Base-by-base conservation (phyloP, 2,888 invertebrate species). In the Agriotes lineatus region DNA sequence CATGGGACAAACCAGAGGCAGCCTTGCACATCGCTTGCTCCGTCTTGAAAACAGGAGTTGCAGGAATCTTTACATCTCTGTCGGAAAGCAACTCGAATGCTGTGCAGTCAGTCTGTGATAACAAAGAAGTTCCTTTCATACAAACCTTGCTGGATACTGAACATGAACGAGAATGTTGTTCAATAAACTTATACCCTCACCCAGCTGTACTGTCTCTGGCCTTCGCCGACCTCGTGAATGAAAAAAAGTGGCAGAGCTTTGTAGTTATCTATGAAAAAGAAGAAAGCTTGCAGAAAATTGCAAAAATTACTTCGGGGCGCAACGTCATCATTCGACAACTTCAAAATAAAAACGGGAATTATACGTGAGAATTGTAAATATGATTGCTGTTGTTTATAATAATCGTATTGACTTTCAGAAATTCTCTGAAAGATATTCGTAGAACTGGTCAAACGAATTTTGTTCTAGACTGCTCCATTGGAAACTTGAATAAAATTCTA, bases 201-300 rank as follows among this genome's bases (percentile, higher is more conserved):
- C n/a, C 33, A 6, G 10, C 65, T 0, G 70, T 76, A 0, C 66
- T 81, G 20, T 73, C 77, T 2, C 78, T 89, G 88, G 88, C 90
- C 25, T 90, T 91, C 72, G 87, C 89, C 45, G 91, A 93, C 78
- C 85, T 96, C 58, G 90, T 96, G 2, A 85, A 86, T 61, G 87
- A 88, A 6, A 91, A 91, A 86, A 89, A 90, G 39, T 97, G 97
- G 97, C 89, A 89, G 71, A 88, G 89, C 35, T 96, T 96, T 80
- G 94, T 95, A n/a, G 89, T 97, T 73, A 87, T 97, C 67, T 97
- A 96, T 83, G 89, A 90, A 75, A 86, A 87, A 72, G 87, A 12
- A 2, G 16, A 89, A 58, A 87, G 88, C 68, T 81, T 90, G 45
- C 81, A 85, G 14, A 80, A 87, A 61, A 82, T 89, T 10, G 86